These are phyloP conservation scores for Stichopus horrens DNA, from an alignment of 53 echinoderm and acorn worm genomes.

Conservation along the genomic window DNA sequence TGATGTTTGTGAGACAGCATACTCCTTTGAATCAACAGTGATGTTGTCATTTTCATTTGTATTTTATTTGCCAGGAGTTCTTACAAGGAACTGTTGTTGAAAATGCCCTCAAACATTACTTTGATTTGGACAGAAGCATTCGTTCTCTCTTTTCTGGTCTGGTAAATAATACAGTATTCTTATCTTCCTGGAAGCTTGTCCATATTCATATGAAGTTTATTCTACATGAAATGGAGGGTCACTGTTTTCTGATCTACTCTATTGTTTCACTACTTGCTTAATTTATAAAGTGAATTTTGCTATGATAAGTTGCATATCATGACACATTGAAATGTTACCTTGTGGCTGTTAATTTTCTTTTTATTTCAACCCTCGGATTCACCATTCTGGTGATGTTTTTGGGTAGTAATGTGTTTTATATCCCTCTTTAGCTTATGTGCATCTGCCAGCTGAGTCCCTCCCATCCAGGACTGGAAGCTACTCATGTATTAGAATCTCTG, in stretches of 20 bases:
- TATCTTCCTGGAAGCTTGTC: too few relatives aligned
- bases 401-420: background rate
- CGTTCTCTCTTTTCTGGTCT: background rate
- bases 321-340: too few relatives aligned
- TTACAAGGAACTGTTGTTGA: background rate
- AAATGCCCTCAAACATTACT: background rate
- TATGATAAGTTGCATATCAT: too few relatives aligned
- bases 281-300: too few relatives aligned
- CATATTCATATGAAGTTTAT: too few relatives aligned
- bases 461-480: constrained; percentile 61
- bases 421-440: constrained; percentile 61
- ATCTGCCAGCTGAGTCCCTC: constrained; percentile 61
- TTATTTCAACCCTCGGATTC: too few relatives aligned
- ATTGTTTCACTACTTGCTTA: too few relatives aligned
- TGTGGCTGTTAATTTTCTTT: too few relatives aligned
- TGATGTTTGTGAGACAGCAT: too few relatives aligned
- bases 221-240: too few relatives aligned
- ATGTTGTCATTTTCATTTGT: background rate
- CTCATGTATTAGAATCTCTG: constrained; percentile 68
- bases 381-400: background rate
- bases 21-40: too few relatives aligned
- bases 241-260: too few relatives aligned
- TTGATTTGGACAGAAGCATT: constrained; percentile 6
- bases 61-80: constrained; percentile 4
- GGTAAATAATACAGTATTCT: background rate